Conservation (phyloP, 2,797 vertebrate genomes). For the Myotis planiceps region DNA sequence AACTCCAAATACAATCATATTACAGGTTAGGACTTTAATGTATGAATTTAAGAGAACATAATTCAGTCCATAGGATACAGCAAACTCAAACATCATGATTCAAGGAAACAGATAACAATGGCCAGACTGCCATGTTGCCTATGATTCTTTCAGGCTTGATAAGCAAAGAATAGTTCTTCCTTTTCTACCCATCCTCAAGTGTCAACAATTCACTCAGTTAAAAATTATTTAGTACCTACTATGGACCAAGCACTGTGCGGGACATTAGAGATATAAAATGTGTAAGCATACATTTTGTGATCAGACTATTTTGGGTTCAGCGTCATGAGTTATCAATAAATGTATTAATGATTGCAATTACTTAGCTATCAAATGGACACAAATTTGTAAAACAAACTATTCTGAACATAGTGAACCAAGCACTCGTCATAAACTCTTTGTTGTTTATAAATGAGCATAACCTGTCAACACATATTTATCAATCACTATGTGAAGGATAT, state of each 20-base stretch:
- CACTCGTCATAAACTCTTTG: neutral
- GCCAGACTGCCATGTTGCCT: neutral
- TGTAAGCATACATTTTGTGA: neutral
- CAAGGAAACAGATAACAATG: neutral
- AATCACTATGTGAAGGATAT: neutral
- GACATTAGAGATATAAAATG: neutral
- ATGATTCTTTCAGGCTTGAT: neutral
- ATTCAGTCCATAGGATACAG: neutral
- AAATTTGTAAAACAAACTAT: neutral
- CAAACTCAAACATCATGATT: neutral
- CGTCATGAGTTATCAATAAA: neutral
- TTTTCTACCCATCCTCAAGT: neutral
- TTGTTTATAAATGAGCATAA: neutral
- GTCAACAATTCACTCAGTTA: neutral
- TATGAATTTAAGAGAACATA: neutral
- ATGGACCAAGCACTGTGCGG: neutral
- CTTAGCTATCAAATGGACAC: neutral
- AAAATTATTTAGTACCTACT: neutral
- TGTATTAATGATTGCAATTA: neutral
- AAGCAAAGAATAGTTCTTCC: neutral
- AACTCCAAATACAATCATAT: neutral
- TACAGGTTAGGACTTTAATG: neutral
- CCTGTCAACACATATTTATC: neutral
- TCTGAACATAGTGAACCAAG: neutral
- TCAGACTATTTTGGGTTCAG: neutral